These are phyloP conservation scores for Girardia tigrina DNA, from an alignment of 2,888 invertebrate genomes.

Conservation along the genomic window DNA sequence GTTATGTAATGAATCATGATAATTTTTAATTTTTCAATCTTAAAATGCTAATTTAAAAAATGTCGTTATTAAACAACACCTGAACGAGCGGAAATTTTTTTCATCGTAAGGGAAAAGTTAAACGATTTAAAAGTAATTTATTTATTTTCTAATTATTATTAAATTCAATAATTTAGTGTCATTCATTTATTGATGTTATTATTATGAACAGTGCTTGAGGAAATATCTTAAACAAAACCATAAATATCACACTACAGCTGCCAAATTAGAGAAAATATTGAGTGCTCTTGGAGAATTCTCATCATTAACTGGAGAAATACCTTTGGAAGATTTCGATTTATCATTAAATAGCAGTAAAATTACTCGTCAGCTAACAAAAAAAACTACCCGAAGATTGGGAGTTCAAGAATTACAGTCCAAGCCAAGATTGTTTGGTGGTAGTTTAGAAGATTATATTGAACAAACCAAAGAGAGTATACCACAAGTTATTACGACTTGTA, in stretches of 20 bases:
- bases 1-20: too few relatives aligned
- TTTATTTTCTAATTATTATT: too few relatives aligned
- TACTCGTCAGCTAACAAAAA: background rate
- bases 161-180: too few relatives aligned
- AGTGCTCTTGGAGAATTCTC: background rate
- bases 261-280: background rate
- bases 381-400: background rate
- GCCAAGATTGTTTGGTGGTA: background rate
- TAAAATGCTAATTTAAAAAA: too few relatives aligned
- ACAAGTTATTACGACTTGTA: background rate
- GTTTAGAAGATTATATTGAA: background rate
- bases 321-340: background rate
- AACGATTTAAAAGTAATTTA: too few relatives aligned
- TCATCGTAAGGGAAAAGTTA: too few relatives aligned
- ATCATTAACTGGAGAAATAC: background rate
- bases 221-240: background rate
- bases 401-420: background rate
- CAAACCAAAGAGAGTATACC: background rate
- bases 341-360: background rate
- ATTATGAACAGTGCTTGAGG: background rate
- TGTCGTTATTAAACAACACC: too few relatives aligned
- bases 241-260: background rate
- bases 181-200: background rate
- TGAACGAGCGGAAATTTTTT: too few relatives aligned
- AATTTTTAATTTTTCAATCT: too few relatives aligned